Evolutionary conservation across 1,140 invertebrate species (phyloP), one percentile per base, ranked within the genome.

Genomic region (Aphelenchoides fujianensis): DNA sequence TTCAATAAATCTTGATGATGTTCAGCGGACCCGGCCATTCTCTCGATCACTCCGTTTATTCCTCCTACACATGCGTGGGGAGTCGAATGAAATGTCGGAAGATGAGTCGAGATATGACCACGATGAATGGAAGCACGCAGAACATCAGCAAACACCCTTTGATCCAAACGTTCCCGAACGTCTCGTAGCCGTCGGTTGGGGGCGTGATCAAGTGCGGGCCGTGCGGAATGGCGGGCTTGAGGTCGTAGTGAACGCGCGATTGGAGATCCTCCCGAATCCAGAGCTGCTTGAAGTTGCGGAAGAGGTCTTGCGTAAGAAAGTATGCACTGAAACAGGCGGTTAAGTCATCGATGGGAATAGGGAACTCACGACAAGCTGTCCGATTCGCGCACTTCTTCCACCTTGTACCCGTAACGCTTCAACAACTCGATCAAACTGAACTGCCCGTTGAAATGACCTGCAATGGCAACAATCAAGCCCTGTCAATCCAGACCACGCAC

Each of bases 371-470:
- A 41, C 0, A 66, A 41, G 53, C 53, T 30, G 9, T 16, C 31
- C 12, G 16, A 19, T 1, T 66, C 32, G n/a, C 36, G 9, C 1
- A 66, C 63, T 66, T n/a, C 12, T 66, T 66, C 34, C 19, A 66
- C 31, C 12, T 27, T 64, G 36, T 66, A 66, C 12, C 63, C 63
- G 31, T 66, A 66, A 12, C 32, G 28, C 7, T 31, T 34, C 63
- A 66, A 66, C 1, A 66, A 12, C 23, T 35, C 31, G 16, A 66
- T 66, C 12, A 66, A 36, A 66, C 34, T 66, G 32, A 32, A 66
- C 31, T 34, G 63, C 12, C 63, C 63, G 23, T 66, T 12, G 32
- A 66, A 66, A 35, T 66, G 63, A 37, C 63, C 63, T 59, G 55
- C 12, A 59, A 59, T 59, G 5, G 34, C 7, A n/a, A n/a, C n/a